Evolutionary conservation across 1,140 invertebrate genomes (phyloP).

Genomic region (Pectinophora gossypiella): DNA sequence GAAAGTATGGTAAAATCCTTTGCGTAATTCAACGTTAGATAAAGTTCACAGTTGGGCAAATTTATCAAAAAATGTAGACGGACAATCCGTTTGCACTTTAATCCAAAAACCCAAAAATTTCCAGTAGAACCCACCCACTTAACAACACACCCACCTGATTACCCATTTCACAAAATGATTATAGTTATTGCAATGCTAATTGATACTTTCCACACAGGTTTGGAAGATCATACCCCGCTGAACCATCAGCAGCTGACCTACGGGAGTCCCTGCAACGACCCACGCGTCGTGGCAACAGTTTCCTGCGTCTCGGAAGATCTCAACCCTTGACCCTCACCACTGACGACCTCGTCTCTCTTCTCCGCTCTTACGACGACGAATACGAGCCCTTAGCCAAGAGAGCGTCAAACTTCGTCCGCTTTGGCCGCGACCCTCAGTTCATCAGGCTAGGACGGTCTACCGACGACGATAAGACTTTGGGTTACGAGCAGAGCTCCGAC

Average conservation of each 20-base stretch:
- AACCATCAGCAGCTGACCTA: conserved; percentile 54
- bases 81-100: too few species aligned
- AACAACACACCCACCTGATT: too few species aligned
- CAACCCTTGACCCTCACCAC: conserved; percentile 48
- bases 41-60: too few species aligned
- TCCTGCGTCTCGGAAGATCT: conserved; percentile 56
- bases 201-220: conserved; percentile 44
- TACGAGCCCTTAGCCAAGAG: conserved; percentile 44
- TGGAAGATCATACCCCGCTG: conserved; percentile 55
- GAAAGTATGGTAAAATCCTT: too few species aligned
- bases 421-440: conserved; percentile 57
- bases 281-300: conserved; percentile 50
- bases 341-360: conserved; percentile 52
- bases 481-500: conserved; percentile 42
- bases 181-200: background rate
- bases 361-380: conserved; percentile 53
- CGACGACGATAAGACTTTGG: conserved; percentile 44
- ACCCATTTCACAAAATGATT: conserved; percentile 5
- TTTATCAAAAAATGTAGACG: too few species aligned
- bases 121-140: too few species aligned
- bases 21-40: too few species aligned
- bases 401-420: conserved; percentile 45
- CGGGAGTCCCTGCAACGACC: conserved; percentile 46
- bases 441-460: conserved; percentile 52
- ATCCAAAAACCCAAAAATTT: too few species aligned